Percentiles rank a stretch among this genome's conserved stretches.
phyloP scores from a whole-genome alignment of 2,113 vertebrate species.

The Odobenus rosmarus region DNA sequence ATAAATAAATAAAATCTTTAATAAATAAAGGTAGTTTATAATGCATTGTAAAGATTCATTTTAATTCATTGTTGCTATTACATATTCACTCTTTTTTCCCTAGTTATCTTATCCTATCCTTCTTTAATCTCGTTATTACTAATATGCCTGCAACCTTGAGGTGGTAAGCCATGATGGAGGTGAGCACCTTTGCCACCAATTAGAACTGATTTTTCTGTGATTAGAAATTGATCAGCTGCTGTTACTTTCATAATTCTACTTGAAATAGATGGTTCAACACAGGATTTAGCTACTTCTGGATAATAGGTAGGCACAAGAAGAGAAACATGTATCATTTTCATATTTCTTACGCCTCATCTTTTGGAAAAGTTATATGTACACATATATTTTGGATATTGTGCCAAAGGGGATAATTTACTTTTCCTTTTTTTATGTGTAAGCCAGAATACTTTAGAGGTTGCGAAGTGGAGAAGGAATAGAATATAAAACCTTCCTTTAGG shows the following conservation, averaged over 20 bases:
- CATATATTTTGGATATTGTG: background rate
- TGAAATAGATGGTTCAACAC: background rate
- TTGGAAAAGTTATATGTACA: background rate
- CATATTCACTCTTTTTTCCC: background rate
- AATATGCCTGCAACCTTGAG: background rate
- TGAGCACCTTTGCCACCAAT: background rate
- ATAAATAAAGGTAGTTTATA: background rate
- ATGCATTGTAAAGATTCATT: constrained; percentile 5
- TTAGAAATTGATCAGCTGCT: background rate
- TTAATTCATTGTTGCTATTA: background rate
- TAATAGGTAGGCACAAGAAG: background rate
- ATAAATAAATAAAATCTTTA: no score
- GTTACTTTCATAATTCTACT: background rate
- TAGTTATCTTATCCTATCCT: background rate
- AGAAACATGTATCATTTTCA: constrained; percentile 5
- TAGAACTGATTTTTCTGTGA: background rate
- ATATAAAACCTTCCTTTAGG: background rate
- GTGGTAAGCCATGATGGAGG: background rate
- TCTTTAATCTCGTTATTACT: background rate
- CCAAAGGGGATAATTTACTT: background rate
- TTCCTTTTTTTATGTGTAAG: background rate
- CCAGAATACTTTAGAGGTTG: background rate
- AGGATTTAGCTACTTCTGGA: background rate
- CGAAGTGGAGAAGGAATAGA: background rate
- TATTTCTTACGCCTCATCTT: constrained; percentile 2